phyloP scores from a whole-genome alignment of 2,888 invertebrate species.

The Crepidodera aurea region DNA sequence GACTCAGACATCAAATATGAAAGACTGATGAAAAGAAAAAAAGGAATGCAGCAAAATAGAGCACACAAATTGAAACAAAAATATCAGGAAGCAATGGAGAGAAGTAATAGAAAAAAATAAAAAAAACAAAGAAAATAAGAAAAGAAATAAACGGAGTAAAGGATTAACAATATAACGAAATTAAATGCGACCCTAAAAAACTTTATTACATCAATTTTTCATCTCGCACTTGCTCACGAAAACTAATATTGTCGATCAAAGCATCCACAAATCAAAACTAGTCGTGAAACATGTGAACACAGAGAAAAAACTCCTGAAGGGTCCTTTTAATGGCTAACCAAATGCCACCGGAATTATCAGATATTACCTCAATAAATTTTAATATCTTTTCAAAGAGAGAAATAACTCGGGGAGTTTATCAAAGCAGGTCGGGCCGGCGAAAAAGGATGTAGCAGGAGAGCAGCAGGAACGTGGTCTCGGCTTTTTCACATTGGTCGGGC shows the following conservation, averaged over 20 bases:
- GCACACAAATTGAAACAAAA: too few relatives aligned
- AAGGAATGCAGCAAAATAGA: too few relatives aligned
- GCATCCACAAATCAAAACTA: not conserved
- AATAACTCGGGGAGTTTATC: constrained; percentile 26
- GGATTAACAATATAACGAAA: too few relatives aligned
- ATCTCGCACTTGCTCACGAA: too few relatives aligned
- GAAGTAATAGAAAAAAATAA: too few relatives aligned
- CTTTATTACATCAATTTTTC: too few relatives aligned
- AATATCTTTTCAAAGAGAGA: constrained; percentile 26
- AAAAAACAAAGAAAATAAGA: too few relatives aligned
- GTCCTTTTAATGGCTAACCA: constrained; percentile 25
- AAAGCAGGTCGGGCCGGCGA: constrained; percentile 22
- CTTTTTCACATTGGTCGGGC: not conserved
- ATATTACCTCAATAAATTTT: constrained; percentile 32
- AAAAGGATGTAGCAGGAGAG: constrained; percentile 29
- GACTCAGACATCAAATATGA: too few relatives aligned
- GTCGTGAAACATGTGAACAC: not conserved
- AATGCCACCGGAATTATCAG: constrained; percentile 31
- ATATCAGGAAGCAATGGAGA: too few relatives aligned
- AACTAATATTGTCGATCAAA: not conserved
- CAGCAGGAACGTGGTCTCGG: constrained; percentile 25
- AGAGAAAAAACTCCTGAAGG: constrained; percentile 19
- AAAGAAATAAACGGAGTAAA: too few relatives aligned
- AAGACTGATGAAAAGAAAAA: too few relatives aligned
- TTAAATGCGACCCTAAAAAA: too few relatives aligned